These are phyloP conservation scores for Heliconius erato DNA, from an alignment of 2,888 invertebrate genomes.

Conservation along the genomic window DNA sequence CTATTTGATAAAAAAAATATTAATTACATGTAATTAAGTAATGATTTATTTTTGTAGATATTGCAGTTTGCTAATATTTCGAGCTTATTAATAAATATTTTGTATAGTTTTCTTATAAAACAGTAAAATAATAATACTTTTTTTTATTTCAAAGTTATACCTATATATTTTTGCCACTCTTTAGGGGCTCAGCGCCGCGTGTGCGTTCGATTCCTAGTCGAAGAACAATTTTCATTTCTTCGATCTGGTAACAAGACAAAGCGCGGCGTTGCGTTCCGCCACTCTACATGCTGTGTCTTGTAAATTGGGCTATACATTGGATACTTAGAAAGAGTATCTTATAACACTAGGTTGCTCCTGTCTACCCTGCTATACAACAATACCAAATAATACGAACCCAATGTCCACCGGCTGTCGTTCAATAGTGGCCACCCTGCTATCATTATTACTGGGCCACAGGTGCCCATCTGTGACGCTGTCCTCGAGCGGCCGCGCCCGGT, in stretches of 20 bases:
- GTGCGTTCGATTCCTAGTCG: neutral
- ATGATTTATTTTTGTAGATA: neutral
- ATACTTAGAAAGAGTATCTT: no score
- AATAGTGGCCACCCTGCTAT: constrained; percentile 80
- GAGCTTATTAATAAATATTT: no score
- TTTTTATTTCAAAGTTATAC: no score
- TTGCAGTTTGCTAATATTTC: no score
- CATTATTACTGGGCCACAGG: constrained; percentile 83
- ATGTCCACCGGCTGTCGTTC: constrained; percentile 83
- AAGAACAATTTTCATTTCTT: neutral
- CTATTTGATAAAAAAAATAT: neutral
- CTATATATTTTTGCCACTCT: no score
- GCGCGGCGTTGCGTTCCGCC: no score
- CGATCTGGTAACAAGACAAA: neutral
- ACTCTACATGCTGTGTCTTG: no score
- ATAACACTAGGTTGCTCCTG: no score
- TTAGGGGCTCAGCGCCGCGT: neutral
- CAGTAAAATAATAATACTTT: no score
- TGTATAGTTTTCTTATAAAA: no score
- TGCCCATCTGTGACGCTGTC: constrained; percentile 83
- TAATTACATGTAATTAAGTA: neutral
- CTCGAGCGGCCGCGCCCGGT: constrained; percentile 80
- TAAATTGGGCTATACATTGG: no score
- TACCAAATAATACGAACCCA: constrained; percentile 63
- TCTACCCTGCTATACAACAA: neutral